A percentile compares a stretch with the other conserved stretches of the same genome.
phyloP scores from a whole-genome alignment of 1,140 invertebrate genomes.

The Caenorhabditis elegans region WBcel235 BX284605.5:10466501-10467000 shows the following conservation, averaged over 20 bases:
- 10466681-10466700: not conserved
- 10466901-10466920: not conserved
- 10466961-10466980: not conserved
- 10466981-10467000: not conserved
- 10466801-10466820: slow-evolving; percentile 31
- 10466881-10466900: not conserved
- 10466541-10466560: too few species aligned
- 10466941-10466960: not conserved
- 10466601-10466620: slow-evolving; percentile 11
- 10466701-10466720: slow-evolving; percentile 24
- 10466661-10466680: not conserved
- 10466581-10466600: slow-evolving; percentile 11
- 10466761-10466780: too few species aligned
- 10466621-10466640: not conserved
- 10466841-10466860: not conserved
- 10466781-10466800: slow-evolving; percentile 1
- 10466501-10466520: too few species aligned
- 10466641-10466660: slow-evolving; percentile 16
- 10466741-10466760: not conserved
- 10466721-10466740: slow-evolving; percentile 10
- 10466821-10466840: not conserved
- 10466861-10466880: not conserved
- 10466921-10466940: slow-evolving; percentile 11
- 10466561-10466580: not conserved
- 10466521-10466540: too few species aligned